Evolutionary conservation across 2,113 vertebrate genomes (phyloP).

Genomic region (Sinocyclocheilus anshuiensis): DNA sequence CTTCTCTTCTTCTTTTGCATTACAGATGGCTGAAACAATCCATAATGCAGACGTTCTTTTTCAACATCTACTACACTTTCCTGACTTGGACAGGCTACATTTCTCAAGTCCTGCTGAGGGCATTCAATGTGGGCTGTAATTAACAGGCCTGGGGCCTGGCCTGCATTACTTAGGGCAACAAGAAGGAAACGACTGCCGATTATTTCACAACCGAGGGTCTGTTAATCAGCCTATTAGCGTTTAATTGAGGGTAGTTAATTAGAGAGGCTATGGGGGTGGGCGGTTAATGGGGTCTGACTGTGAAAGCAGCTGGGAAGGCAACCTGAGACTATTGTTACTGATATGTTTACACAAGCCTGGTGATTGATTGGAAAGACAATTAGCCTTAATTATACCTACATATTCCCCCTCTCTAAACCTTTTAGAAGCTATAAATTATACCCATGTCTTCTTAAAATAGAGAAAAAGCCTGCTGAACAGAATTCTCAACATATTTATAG

Average conservation of each 20-base stretch:
- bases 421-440: conserved; percentile 63
- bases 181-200: conserved; percentile 73
- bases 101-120: not conserved
- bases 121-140: conserved; percentile 58
- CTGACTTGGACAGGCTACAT: not conserved
- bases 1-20: conserved; percentile 40
- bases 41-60: conserved; percentile 9
- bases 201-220: conserved; percentile 70
- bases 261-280: conserved; percentile 65
- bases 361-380: conserved; percentile 74
- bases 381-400: conserved; percentile 70
- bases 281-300: conserved; percentile 59
- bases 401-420: conserved; percentile 57
- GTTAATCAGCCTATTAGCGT: conserved; percentile 79
- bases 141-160: conserved; percentile 63
- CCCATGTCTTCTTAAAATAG: conserved; percentile 43
- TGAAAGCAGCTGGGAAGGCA: conserved; percentile 68
- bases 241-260: conserved; percentile 79
- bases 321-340: conserved; percentile 66
- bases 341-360: conserved; percentile 64
- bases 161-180: conserved; percentile 66
- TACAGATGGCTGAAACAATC: conserved; percentile 23
- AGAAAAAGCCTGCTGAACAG: not conserved
- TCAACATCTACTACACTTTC: conserved; percentile 29
- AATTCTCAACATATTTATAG: conserved; percentile 61